Evolutionary conservation across 2,113 vertebrate species (phyloP).

Genomic region (Scytalopus superciliaris): DNA sequence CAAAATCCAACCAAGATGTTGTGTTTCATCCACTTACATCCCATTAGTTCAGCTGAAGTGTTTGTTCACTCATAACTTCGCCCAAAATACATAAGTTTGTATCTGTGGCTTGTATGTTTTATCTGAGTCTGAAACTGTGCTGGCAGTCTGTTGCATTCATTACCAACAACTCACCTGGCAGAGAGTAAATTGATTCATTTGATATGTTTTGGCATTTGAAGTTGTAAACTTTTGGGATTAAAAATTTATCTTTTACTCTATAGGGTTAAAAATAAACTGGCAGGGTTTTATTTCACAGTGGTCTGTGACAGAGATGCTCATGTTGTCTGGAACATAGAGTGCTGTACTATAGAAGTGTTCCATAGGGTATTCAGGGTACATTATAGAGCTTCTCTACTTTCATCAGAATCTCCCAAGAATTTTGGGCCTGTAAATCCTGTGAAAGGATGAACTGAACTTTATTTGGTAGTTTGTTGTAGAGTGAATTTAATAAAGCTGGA

Average conservation of each 20-base stretch:
- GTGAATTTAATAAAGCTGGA: background rate
- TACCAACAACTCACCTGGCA: background rate
- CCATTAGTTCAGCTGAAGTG: background rate
- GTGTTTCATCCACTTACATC: background rate
- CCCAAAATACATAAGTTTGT: background rate
- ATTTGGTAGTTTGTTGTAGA: background rate
- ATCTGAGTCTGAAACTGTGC: background rate
- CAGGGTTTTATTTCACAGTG: background rate
- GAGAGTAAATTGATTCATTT: background rate
- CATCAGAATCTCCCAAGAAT: background rate
- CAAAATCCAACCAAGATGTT: background rate
- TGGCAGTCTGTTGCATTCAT: background rate
- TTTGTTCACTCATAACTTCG: background rate
- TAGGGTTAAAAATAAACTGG: background rate
- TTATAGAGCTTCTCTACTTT: background rate
- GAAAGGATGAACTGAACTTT: background rate
- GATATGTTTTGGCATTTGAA: background rate
- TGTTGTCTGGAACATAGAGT: background rate
- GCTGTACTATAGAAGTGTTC: background rate
- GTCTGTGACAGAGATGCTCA: background rate
- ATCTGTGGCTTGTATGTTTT: background rate
- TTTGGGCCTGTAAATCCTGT: background rate
- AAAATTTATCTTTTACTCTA: background rate
- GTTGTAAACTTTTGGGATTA: background rate
- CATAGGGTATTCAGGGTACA: background rate